Base-by-base conservation (phyloP, 2,888 invertebrate species). In the Geotrupes spiniger region DNA sequence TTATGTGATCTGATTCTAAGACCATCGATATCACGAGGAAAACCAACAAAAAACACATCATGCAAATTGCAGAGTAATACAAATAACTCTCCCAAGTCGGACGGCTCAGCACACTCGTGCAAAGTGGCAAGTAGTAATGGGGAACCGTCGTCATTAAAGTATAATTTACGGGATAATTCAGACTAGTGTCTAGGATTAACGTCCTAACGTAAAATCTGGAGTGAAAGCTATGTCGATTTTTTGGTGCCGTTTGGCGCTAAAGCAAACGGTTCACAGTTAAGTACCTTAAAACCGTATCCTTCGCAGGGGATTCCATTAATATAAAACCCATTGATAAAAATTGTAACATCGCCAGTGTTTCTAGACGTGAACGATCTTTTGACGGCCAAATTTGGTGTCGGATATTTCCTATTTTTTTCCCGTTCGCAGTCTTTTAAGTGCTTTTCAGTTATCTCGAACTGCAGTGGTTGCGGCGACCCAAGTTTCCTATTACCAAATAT, bases 261-360 rank as follows among this genome's bases (percentile, higher is more conserved):
- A 33, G 79, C 76, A 68, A 90, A 89, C 1, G 85, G 78, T 25
- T 76, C 76, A 65, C 92, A 92, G 64, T 89, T 85, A 42, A 87
- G 73, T 27, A 91, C 81, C 36, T 49, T 52, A 66, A 90, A 92
- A 11, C 91, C 91, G 61, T 86, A 87, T 5, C 89, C 89, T 71
- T 87, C 84, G 66, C 92, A 90, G 1, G 74, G 70, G 53, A 81
- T 73, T 56, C 80, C 80, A 63, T 83, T 85, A 54, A 91, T 83
- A 49, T 74, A 74, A 61, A 85, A 81, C 42, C 81, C 80, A 56
- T 80, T 77, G 54, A 94, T 81, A 57, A 81, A 80, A 63, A 97
- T 83, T n/a, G 89, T 83, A 57, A 95, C 79, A 65, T 88, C 88
- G 1, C 97, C 97, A n/a, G 88, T 87, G 76, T 98, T 98, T 59